Conservation (phyloP, 2,888 invertebrate genomes). For the Miltochrista miniata region DNA sequence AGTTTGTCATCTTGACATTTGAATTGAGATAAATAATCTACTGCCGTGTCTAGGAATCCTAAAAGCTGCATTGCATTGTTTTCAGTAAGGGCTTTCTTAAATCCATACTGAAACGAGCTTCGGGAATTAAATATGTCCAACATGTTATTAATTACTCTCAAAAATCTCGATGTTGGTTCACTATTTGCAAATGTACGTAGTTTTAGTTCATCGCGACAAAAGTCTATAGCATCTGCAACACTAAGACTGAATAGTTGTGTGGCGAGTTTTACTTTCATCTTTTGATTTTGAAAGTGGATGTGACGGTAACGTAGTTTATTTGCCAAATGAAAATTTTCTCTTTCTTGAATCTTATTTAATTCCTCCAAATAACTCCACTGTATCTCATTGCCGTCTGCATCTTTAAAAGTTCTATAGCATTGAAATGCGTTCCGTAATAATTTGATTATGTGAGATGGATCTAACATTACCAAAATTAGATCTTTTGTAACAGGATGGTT, state of each 20-base stretch:
- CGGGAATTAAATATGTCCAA: slow-evolving; percentile 18
- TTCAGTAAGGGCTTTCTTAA: slow-evolving; percentile 16
- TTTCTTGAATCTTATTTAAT: slow-evolving; percentile 2
- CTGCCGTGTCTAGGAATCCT: slow-evolving; percentile 4
- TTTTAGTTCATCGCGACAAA: not conserved
- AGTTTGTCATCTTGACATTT: slow-evolving; percentile 1
- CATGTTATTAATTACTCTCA: slow-evolving; percentile 15
- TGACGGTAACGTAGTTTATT: slow-evolving; percentile 1
- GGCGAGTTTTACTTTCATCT: slow-evolving; percentile 5
- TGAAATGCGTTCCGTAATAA: slow-evolving; percentile 3
- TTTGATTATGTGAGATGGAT: slow-evolving; percentile 5
- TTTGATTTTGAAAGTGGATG: not conserved
- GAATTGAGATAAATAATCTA: not conserved
- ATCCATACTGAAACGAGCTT: slow-evolving; percentile 13
- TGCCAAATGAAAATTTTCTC: not conserved
- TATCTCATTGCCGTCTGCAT: not conserved
- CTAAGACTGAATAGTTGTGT: slow-evolving; percentile 6
- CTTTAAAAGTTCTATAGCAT: not conserved
- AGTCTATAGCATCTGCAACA: slow-evolving; percentile 3
- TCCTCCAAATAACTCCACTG: not conserved
- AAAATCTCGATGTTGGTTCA: slow-evolving; percentile 8
- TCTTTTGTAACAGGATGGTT: not conserved
- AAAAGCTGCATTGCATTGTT: slow-evolving; percentile 10
- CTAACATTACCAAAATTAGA: not conserved
- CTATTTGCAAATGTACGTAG: slow-evolving; percentile 6